Base-by-base conservation (phyloP, 2,888 invertebrate species). In the Hemicrepidius hirtus region DNA sequence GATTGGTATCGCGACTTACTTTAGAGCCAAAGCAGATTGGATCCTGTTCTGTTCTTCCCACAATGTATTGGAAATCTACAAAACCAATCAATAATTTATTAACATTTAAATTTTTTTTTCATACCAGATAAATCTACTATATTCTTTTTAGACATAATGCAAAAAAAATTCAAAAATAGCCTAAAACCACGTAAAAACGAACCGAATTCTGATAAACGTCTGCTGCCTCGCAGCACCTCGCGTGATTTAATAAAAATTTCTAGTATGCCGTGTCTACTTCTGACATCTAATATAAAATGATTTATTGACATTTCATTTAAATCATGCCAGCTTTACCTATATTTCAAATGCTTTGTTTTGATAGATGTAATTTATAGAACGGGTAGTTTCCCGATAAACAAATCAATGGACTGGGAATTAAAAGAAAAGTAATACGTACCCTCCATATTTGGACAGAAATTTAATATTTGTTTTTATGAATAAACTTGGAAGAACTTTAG, bases 21-120 rank as follows among this genome's bases (percentile, higher is more conserved):
- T 76, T 79, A 1, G 85, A 82, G 24, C 85, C 85, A 59, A 86
- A 86, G 74, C 84, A 85, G 57, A 84, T 78, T 67, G 78, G 79
- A 13, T 80, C 78, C 1, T 81, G 81, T 35, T 78, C 76, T 72
- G 79, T 77, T 62, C 80, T 75, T 76, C 82, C 82, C n/a, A 85
- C 83, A 10, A 86, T 82, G 78, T 86, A 86, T 44, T 83, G 78
- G 73, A 86, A 86, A 60, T 78, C 86, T 72, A 18, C 16, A 37
- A 24, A 44, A 28, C 3, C 16, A n/a, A 35, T 18, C 28, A 37
- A 18, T 35, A 37, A 37, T 37, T 37, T 37, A 4, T 37, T 37
- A 37, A 4, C 10, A 37, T 12, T 12, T 37, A 37, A 37, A 37
- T 24, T 24, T 5, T 24, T 2, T 24, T 24, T 24, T 24, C 24